Evolutionary conservation across 2,113 vertebrate genomes (phyloP).

Genomic region (Eubucco bourcierii): DNA sequence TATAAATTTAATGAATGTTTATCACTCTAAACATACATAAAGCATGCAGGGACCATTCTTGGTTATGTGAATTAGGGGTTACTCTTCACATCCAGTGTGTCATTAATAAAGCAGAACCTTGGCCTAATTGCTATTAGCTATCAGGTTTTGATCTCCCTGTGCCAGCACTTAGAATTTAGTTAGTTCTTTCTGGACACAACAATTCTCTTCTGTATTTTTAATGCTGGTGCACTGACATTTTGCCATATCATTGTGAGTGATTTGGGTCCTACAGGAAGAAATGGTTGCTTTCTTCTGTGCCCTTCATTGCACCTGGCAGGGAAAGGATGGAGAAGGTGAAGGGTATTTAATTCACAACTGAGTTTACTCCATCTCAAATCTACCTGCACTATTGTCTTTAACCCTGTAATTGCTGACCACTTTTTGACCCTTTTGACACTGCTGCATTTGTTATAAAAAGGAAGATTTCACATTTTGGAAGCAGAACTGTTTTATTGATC

Average conservation of each 20-base stretch:
- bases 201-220: background rate
- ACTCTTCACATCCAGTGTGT: too few species aligned
- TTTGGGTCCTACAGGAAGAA: background rate
- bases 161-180: background rate
- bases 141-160: too few species aligned
- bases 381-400: background rate
- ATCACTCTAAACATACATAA: too few species aligned
- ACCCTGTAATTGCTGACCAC: background rate
- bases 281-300: background rate
- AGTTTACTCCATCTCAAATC: background rate
- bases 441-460: background rate
- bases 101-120: too few species aligned
- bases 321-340: background rate
- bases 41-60: too few species aligned
- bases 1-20: too few species aligned
- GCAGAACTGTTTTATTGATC: background rate
- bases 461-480: background rate
- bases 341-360: background rate
- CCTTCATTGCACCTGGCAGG: background rate
- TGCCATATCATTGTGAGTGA: background rate
- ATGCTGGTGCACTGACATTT: background rate
- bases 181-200: background rate
- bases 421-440: background rate
- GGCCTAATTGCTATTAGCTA: too few species aligned
- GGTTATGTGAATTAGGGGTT: too few species aligned